These are phyloP conservation scores for Salvelinus namaycush DNA, from an alignment of 2,113 vertebrate genomes.

Conservation along the genomic window DNA sequence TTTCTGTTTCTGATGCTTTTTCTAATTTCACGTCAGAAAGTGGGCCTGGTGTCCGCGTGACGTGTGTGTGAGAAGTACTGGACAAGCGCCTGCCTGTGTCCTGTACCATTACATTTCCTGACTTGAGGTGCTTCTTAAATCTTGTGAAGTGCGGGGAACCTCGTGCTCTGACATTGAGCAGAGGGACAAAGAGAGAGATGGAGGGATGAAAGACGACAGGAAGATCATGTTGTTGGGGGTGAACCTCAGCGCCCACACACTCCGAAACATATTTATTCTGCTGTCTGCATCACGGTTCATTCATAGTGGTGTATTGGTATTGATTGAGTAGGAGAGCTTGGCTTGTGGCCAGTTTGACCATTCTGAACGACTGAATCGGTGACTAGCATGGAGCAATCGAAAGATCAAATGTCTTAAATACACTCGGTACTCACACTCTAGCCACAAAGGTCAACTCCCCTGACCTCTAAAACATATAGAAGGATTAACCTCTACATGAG, in stretches of 20 bases:
- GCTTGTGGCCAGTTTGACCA: background rate
- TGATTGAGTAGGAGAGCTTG: background rate
- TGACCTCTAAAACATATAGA: background rate
- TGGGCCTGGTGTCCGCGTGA: background rate
- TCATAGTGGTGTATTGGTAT: background rate
- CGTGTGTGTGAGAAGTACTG: background rate
- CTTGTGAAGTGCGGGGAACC: background rate
- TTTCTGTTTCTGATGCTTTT: background rate
- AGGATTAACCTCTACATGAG: background rate
- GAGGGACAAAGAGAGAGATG: background rate
- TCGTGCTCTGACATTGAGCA: conserved; percentile 31
- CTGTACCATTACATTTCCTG: background rate
- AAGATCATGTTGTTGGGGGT: background rate
- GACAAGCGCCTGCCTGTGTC: background rate
- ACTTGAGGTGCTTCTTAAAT: background rate
- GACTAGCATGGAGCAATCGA: background rate
- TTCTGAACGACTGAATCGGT: background rate
- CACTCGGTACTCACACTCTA: background rate
- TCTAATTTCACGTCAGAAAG: background rate
- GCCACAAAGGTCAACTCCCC: background rate
- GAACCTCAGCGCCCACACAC: background rate
- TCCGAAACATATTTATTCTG: background rate
- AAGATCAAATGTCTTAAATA: background rate
- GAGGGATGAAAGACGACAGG: background rate
- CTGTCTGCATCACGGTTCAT: background rate